Conservation (phyloP, 2,113 vertebrate genomes). For the Melanotaenia duboulayi region DNA sequence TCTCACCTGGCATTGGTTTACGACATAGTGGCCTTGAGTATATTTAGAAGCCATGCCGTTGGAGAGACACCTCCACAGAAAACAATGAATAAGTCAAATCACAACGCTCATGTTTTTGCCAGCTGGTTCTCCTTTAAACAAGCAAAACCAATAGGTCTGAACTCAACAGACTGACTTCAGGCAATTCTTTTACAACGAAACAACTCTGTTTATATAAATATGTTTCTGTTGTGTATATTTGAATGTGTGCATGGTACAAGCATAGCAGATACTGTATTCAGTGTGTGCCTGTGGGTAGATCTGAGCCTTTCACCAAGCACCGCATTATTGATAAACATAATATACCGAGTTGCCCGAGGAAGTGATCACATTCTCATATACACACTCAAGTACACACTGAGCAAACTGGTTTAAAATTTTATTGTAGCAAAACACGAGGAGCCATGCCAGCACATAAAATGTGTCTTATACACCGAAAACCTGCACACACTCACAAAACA, state of each 20-base stretch:
- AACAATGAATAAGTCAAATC: not conserved
- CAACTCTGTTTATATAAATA: not conserved
- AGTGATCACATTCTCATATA: constrained; percentile 22
- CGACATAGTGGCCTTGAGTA: not conserved
- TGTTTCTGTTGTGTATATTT: not conserved
- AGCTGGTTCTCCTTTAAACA: not conserved
- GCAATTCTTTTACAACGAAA: constrained; percentile 9
- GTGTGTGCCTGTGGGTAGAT: not conserved
- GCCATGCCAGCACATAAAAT: constrained; percentile 19
- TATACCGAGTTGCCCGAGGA: constrained; percentile 12
- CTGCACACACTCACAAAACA: constrained; percentile 22
- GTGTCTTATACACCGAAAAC: not conserved
- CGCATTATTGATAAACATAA: constrained; percentile 41
- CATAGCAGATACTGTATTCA: not conserved
- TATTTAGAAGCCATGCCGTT: not conserved
- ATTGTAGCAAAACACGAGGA: constrained; percentile 30
- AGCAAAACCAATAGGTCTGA: constrained; percentile 20
- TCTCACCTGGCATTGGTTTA: not conserved
- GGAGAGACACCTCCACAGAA: not conserved
- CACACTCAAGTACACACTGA: constrained; percentile 16
- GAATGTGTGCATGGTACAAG: not conserved
- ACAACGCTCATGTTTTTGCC: constrained; percentile 21
- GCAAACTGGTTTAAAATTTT: constrained; percentile 32
- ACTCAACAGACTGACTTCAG: constrained; percentile 22
- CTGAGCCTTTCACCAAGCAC: constrained; percentile 18